Base-by-base conservation (phyloP, 37 sponge, comb jelly and placozoan species). In the Cliona cf. orientalis region DNA sequence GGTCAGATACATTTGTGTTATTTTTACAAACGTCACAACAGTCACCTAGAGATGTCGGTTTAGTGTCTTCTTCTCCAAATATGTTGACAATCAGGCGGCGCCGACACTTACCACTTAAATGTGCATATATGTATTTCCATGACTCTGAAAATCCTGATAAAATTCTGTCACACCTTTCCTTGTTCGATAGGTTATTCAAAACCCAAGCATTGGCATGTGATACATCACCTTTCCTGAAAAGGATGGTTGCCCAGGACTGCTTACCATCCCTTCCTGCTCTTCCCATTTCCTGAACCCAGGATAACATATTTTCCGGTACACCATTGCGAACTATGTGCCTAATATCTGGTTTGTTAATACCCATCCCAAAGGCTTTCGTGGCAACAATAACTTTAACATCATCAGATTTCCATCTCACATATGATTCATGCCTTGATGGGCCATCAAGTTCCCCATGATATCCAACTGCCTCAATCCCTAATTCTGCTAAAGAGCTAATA, bases 371-470 rank as follows among this genome's bases (percentile, higher is more conserved):
- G 5, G 69, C 69, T 68, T 31, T 68, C 23, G 69, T 68, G 23
- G 69, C 69, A 37, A 68, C 69, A 36, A 68, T 68, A 36, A 68
- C 39, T 36, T 68, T 68, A 37, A 68, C 69, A 23, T 68, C 69
- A 68, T 35, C 69, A 36, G 69, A 34, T 68, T 68, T 68, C 69
- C 69, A 68, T 40, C 36, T 68, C 36, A 40, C 23, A 68, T 68
- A 68, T 36, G 38, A 36, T 22, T 36, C 69, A 29, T 37, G 7
- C 36, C 69, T 68, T 37, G 35, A 29, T 36, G 22, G 31, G 69
- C 22, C 23, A 68, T 68, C 69, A 36, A 68, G 31, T 35, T 68
- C 69, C 23, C 69, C 69, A n/a, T n/a, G n/a, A n/a, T n/a, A n/a
- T n/a, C n/a, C n/a, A n/a, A n/a, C n/a, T n/a, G n/a, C n/a, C n/a